Conservation (phyloP, 1,140 invertebrate species). For the Drosophila bocqueti region DNA sequence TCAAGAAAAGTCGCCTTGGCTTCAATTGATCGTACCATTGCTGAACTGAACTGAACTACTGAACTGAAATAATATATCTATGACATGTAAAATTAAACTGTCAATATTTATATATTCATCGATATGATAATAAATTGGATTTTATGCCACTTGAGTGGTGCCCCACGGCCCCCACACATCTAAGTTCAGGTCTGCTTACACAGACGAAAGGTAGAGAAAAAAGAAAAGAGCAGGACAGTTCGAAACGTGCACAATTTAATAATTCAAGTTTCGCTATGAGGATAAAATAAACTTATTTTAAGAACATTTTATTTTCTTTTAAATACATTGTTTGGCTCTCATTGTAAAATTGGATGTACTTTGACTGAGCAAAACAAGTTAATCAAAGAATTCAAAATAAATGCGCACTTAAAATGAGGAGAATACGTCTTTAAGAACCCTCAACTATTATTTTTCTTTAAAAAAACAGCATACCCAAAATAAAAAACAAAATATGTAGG, state of each 20-base stretch:
- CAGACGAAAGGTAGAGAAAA: too few relatives aligned
- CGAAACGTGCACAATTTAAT: neutral
- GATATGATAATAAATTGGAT: too few relatives aligned
- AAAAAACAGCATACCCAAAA: accelerated
- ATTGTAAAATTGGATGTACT: neutral
- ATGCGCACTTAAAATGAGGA: neutral
- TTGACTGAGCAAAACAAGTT: neutral
- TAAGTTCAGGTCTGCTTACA: too few relatives aligned
- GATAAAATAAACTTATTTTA: neutral
- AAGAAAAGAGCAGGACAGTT: neutral
- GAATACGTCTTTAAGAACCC: neutral
- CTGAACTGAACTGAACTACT: too few relatives aligned
- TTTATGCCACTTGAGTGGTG: too few relatives aligned
- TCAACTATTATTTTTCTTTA: neutral
- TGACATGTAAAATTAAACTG: too few relatives aligned
- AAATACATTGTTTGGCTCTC: neutral
- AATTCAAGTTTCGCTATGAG: neutral
- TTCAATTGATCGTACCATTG: too few relatives aligned
- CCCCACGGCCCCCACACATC: too few relatives aligned
- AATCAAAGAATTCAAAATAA: neutral
- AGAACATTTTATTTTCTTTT: neutral
- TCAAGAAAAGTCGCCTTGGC: too few relatives aligned
- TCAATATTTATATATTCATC: too few relatives aligned
- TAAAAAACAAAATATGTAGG: neutral
- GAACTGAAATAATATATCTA: too few relatives aligned